These are phyloP conservation scores for Pteropus alecto DNA, from an alignment of 2,113 vertebrate species.

Conservation along the genomic window DNA sequence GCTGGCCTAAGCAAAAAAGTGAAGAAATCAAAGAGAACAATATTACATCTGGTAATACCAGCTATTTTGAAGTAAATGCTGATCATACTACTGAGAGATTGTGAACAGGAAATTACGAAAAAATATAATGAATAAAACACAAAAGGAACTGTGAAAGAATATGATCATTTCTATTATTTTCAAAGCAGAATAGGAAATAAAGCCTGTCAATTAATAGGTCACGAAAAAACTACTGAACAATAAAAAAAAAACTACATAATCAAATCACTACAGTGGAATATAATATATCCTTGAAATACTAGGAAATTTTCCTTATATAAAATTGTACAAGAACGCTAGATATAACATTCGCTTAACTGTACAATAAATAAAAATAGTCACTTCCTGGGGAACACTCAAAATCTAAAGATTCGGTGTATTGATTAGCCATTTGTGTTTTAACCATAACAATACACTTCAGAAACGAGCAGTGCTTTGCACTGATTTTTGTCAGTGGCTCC, in stretches of 20 bases:
- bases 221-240: not conserved
- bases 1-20: not conserved
- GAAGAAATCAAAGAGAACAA: not conserved
- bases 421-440: not conserved
- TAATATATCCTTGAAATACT: not conserved
- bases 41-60: not conserved
- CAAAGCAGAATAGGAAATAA: not conserved
- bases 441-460: not conserved
- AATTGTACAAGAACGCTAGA: not conserved
- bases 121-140: not conserved
- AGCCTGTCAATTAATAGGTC: not conserved
- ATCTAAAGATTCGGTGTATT: not conserved
- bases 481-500: not conserved
- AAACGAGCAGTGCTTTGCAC: accelerated
- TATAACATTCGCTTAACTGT: not conserved
- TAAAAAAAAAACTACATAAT: not conserved
- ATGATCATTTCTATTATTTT: not conserved
- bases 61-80: not conserved
- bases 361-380: slow-evolving; percentile 10
- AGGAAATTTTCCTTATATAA: not conserved
- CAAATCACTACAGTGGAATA: not conserved
- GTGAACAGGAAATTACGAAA: not conserved
- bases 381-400: not conserved
- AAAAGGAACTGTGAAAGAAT: not conserved
- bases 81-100: not conserved